Evolutionary conservation across 2,113 vertebrate species (phyloP).

Genomic region (Capra hircus): DNA sequence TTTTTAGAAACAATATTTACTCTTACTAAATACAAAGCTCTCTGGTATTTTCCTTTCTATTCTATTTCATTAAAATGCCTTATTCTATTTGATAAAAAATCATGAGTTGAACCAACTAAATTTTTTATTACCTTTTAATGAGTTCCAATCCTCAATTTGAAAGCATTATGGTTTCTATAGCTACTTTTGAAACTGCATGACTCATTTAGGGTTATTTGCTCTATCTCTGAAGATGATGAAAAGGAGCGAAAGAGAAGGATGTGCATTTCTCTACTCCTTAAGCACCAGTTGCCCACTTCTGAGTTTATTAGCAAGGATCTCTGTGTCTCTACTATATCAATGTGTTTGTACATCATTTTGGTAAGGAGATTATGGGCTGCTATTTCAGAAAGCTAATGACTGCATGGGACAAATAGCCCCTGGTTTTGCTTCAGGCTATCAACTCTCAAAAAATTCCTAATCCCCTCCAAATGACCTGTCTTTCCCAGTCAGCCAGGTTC

Average conservation of each 20-base stretch:
- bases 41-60: neutral
- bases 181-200: neutral
- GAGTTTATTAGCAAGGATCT: neutral
- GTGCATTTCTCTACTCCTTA: neutral
- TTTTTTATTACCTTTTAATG: neutral
- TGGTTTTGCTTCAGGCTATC: neutral
- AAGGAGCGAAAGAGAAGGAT: neutral
- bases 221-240: neutral
- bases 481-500: conserved; percentile 11
- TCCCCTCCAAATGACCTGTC: neutral
- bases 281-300: neutral
- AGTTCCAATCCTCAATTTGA: neutral
- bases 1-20: neutral
- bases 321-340: neutral
- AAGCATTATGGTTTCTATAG: neutral
- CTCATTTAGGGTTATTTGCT: neutral
- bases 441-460: neutral
- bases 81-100: neutral
- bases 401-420: neutral
- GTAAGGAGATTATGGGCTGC: neutral
- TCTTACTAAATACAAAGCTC: neutral
- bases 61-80: neutral
- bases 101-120: neutral
- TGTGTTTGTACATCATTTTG: neutral
- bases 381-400: conserved; percentile 37